Base-by-base conservation (phyloP, 23 tunicate genomes). In the Halocynthia aurantium region DNA sequence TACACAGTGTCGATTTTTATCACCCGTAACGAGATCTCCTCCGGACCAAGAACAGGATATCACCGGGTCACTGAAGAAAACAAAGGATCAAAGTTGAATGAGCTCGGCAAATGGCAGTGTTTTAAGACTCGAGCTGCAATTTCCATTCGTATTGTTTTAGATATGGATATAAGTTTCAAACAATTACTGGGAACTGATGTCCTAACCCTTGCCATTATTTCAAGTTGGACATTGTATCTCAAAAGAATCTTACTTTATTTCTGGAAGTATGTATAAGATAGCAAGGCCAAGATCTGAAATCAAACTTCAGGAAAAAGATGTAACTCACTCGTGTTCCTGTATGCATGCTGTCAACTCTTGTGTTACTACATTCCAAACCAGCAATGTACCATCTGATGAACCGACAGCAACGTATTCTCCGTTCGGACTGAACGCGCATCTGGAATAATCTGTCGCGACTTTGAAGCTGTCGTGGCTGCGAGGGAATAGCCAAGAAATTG, bases 11-110 rank as follows among this genome's bases (percentile, higher is more conserved):
- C 63, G 69, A 57, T 80, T 71, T 63, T 84, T 90, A 80, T 90
- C 96, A 7, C 89, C 89, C 8, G 89, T 78, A 8, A 90, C 80
- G 12, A 90, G 75, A n/a, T 76, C 78, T n/a, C 96, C 96, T 52
- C 96, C 75, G 54, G 69, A 55, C 96, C 96, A 90, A 51, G 70
- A 72, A 61, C 96, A 90, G 15, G 83, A 77, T 53, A 84, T 62
- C 18, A 90, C 88, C 9, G 96, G 96, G 61, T 84, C 90, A 50
- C 79, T 81, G 71, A 11, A 40, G 20, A 67, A 66, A 10, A 51
- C n/a, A 12, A 50, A 50, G 13, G 15, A 15, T 44, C 11, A 5
- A 10, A 40, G 62, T 62, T 13, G 5, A 22, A 10, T 76, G 17
- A 1, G 12, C 57, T 18, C 13, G 20, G 2, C 44, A 4, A 22